Conservation (phyloP, 2,888 invertebrate species). For the Tolmerus cingulatus region DNA sequence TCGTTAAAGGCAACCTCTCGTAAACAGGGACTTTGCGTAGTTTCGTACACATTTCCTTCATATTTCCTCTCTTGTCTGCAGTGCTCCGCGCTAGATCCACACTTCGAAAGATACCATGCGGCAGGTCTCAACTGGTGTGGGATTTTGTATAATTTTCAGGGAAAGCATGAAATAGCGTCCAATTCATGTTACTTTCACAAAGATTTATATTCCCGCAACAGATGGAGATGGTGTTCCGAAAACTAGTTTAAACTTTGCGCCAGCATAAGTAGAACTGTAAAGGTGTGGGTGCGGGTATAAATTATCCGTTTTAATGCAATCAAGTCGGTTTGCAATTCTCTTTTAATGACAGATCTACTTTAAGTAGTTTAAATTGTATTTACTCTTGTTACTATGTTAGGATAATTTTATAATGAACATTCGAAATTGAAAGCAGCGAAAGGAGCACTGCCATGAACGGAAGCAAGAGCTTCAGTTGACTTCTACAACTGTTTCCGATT, state of each 20-base stretch:
- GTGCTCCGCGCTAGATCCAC: background rate
- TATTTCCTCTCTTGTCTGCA: background rate
- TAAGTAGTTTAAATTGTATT: conserved; percentile 1
- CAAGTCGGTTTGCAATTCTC: background rate
- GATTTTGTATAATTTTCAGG: conserved; percentile 46
- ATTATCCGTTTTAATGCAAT: background rate
- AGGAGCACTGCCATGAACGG: background rate
- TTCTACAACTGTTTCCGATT: background rate
- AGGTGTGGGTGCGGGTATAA: background rate
- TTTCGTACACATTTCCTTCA: conserved; percentile 16
- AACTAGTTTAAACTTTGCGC: background rate
- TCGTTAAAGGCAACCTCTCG: conserved; percentile 33
- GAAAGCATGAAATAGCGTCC: conserved; percentile 47
- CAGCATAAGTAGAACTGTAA: background rate
- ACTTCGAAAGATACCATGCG: background rate
- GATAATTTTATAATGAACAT: background rate
- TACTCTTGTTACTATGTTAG: background rate
- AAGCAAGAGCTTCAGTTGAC: background rate
- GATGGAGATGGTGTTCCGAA: conserved; percentile 5
- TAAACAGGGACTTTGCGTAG: conserved; percentile 22
- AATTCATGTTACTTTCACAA: conserved; percentile 41
- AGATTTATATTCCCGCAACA: conserved; percentile 40
- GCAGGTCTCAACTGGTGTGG: conserved; percentile 17
- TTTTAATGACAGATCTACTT: background rate
- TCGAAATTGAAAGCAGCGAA: background rate